Evolutionary conservation across 2,888 invertebrate genomes (phyloP).

Genomic region (Loripinus fragilis): DNA sequence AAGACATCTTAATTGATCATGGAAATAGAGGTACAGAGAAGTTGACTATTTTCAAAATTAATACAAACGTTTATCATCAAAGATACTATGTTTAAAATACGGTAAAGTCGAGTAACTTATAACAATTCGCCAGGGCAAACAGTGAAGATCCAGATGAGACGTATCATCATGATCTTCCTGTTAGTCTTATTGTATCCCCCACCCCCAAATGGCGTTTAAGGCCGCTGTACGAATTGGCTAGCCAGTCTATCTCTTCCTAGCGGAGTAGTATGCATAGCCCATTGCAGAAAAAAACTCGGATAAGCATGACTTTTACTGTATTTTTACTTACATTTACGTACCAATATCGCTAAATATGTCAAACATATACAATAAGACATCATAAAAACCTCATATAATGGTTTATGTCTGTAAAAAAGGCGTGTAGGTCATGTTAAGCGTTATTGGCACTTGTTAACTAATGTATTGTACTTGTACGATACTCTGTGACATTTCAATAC

Average conservation of each 20-base stretch:
- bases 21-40: background rate
- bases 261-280: too few species aligned
- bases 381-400: background rate
- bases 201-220: too few species aligned
- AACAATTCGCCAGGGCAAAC: background rate
- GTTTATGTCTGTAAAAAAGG: background rate
- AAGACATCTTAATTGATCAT: slow-evolving; percentile 14
- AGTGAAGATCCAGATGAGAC: too few species aligned
- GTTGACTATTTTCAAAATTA: background rate
- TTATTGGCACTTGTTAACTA: slow-evolving; percentile 1
- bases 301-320: background rate
- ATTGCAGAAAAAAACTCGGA: background rate
- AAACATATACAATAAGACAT: background rate
- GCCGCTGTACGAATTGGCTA: too few species aligned
- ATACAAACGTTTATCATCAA: background rate
- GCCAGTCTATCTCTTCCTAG: too few species aligned
- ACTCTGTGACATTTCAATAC: slow-evolving; percentile 11
- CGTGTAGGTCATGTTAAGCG: background rate
- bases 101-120: background rate
- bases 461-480: slow-evolving; percentile 3
- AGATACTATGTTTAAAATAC: background rate
- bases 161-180: background rate
- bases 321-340: slow-evolving; percentile 6
- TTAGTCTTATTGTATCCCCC: too few species aligned
- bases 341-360: slow-evolving; percentile 7